phyloP scores from a whole-genome alignment of 1,140 invertebrate species.

The Leptopilina boulardi region DNA sequence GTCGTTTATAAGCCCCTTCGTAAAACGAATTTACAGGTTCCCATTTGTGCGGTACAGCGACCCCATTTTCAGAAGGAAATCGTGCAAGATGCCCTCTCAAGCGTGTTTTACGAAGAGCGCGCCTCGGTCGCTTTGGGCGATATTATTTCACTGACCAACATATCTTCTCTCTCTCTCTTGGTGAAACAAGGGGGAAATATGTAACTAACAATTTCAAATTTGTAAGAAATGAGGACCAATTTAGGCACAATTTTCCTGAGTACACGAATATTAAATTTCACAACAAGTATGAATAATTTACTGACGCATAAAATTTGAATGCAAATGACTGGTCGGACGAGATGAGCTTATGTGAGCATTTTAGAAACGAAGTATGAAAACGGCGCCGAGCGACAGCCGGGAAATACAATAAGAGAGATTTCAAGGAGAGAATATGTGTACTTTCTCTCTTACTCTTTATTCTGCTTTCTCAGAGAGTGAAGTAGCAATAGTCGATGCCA shows the following conservation, averaged over 20 bases:
- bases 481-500: conserved; percentile 49
- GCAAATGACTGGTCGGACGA: conserved; percentile 50
- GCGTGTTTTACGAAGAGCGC: conserved; percentile 1
- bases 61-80: conserved; percentile 25
- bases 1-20: not conserved
- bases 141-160: conserved; percentile 8
- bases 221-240: not conserved
- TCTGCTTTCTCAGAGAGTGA: conserved; percentile 37
- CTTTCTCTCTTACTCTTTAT: conserved; percentile 45
- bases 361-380: conserved; percentile 47
- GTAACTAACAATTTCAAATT: too few species aligned
- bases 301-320: conserved; percentile 49
- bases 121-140: not conserved
- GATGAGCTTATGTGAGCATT: conserved; percentile 40
- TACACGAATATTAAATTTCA: conserved; percentile 48
- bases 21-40: conserved; percentile 27
- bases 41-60: conserved; percentile 10
- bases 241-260: not conserved
- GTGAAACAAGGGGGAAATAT: not conserved
- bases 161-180: too few species aligned
- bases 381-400: conserved; percentile 51
- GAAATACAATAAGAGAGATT: conserved; percentile 55
- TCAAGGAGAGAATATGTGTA: conserved; percentile 49
- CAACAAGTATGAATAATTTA: conserved; percentile 52
- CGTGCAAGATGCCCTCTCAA: conserved; percentile 2